Percentiles rank a stretch among this genome's conserved stretches.
phyloP scores from a whole-genome alignment of 2,113 vertebrate genomes.

The Erythrocercus mccallii region DNA sequence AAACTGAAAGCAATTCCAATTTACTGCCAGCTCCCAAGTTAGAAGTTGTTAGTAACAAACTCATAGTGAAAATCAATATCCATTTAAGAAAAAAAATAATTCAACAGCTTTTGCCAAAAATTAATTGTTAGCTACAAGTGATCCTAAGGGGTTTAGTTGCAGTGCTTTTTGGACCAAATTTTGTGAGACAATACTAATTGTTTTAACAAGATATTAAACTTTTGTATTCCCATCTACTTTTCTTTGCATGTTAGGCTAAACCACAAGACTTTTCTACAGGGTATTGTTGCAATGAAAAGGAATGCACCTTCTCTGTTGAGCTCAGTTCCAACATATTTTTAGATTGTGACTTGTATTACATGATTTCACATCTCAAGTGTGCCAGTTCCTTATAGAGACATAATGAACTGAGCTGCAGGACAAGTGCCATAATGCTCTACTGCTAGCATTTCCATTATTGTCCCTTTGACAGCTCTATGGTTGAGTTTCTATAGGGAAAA shows the following conservation, averaged over 20 bases:
- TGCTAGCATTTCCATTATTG: neutral
- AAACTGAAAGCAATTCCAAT: neutral
- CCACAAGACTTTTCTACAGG: slow-evolving; percentile 1
- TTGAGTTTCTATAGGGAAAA: neutral
- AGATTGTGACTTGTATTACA: slow-evolving; percentile 4
- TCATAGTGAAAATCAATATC: neutral
- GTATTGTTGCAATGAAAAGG: slow-evolving; percentile 53
- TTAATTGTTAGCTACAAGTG: neutral
- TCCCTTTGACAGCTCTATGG: neutral
- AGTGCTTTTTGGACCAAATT: neutral
- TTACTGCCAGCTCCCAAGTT: neutral
- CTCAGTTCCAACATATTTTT: slow-evolving; percentile 31
- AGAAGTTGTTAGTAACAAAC: neutral
- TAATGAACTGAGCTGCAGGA: neutral
- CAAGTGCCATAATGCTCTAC: neutral
- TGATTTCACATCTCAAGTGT: neutral
- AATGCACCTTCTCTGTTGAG: slow-evolving; percentile 14
- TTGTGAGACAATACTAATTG: neutral
- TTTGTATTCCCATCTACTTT: slow-evolving; percentile 11
- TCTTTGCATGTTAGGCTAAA: slow-evolving; percentile 37
- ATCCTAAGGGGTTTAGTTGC: neutral
- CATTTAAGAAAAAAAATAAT: neutral
- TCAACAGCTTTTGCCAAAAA: neutral
- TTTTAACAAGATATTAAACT: neutral
- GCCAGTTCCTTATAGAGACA: slow-evolving; percentile 55